phyloP scores from a whole-genome alignment of 2,113 vertebrate genomes.

The Pitta sordida region DNA sequence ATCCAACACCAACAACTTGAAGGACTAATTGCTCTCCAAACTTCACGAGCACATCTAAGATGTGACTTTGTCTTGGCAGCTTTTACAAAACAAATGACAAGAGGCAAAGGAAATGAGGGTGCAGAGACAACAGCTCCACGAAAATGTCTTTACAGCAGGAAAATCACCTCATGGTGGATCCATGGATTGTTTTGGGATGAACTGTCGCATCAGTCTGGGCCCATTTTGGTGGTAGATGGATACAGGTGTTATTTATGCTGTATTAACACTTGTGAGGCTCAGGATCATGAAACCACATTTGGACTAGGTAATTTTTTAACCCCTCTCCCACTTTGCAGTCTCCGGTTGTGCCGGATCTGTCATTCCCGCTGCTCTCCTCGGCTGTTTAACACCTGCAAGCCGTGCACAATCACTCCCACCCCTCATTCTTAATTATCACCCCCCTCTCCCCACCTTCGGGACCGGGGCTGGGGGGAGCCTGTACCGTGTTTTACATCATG shows the following conservation, averaged over 20 bases:
- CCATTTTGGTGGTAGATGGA: rapidly evolving
- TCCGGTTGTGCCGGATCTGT: too few species aligned
- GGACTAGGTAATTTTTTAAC: not conserved
- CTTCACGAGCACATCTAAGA: not conserved
- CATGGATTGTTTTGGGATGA: not conserved
- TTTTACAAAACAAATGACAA: not conserved
- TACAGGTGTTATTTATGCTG: not conserved
- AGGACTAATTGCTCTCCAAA: not conserved
- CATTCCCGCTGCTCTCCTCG: not conserved
- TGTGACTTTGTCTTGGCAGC: not conserved
- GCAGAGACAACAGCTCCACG: not conserved
- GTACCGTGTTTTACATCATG: not conserved
- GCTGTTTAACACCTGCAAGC: not conserved
- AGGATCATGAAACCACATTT: not conserved
- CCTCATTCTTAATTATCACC: not conserved
- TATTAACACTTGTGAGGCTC: not conserved
- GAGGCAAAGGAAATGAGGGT: not conserved
- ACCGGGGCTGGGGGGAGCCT: not conserved
- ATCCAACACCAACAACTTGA: not conserved
- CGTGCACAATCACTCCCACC: not conserved
- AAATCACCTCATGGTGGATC: rapidly evolving
- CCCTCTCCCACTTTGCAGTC: not conserved
- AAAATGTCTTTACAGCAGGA: not conserved
- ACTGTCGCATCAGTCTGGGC: not conserved
- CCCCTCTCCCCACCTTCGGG: not conserved